Percentiles rank a stretch among this genome's conserved stretches.
Conservation (phyloP, 2,797 vertebrate genomes). For the Malacoraja senta region DNA sequence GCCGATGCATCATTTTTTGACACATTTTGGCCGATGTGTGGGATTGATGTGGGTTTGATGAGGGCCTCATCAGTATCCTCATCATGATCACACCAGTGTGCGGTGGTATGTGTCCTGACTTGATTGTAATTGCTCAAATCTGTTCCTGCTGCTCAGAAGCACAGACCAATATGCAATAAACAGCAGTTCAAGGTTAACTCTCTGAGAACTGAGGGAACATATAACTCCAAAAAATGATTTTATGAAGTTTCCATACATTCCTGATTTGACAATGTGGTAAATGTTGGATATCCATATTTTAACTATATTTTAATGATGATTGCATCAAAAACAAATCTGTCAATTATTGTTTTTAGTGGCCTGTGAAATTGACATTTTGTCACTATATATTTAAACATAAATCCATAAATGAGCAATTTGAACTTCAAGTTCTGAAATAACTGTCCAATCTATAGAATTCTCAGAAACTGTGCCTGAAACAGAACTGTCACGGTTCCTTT, state of each 20-base stretch:
- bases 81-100: conserved; percentile 94
- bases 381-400: neutral
- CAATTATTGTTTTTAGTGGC: neutral
- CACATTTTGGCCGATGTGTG: conserved; percentile 83
- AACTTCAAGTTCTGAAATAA: neutral
- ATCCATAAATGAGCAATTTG: neutral
- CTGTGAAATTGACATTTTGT: neutral
- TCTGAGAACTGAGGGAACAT: conserved; percentile 64
- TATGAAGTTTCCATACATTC: neutral
- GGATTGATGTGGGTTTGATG: conserved; percentile 82
- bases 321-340: neutral
- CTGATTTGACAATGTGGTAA: neutral
- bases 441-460: neutral
- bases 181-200: conserved; percentile 94
- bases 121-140: conserved; percentile 99
- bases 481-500: conserved; percentile 13
- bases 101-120: conserved; percentile 99
- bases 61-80: conserved; percentile 99
- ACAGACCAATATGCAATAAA: conserved; percentile 92
- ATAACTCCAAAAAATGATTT: neutral
- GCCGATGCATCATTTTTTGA: conserved; percentile 74
- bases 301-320: neutral
- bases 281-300: neutral
- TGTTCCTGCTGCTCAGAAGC: conserved; percentile 93
- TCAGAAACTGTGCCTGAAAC: neutral